Evolutionary conservation across 1,140 invertebrate genomes (phyloP).

Genomic region (Maconellicoccus hirsutus): DNA sequence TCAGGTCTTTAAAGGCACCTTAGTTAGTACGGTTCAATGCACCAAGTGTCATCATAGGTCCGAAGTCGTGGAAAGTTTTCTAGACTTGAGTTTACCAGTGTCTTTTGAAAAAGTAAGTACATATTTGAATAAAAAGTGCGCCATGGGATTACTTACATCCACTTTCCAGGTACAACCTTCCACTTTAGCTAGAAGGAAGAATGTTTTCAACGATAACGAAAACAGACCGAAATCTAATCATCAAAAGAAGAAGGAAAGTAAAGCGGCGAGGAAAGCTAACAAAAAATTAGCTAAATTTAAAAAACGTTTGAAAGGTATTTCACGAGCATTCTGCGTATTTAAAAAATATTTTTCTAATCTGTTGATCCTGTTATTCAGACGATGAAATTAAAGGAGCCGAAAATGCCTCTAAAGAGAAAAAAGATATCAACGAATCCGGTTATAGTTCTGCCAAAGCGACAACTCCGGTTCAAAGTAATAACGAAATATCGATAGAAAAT

Average conservation of each 20-base stretch:
- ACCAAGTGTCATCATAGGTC: constrained; percentile 76
- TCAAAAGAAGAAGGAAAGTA: constrained; percentile 8
- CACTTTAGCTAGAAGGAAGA: background rate
- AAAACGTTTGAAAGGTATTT: constrained; percentile 15
- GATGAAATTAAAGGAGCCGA: background rate
- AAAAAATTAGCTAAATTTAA: constrained; percentile 1
- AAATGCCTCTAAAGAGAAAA: background rate
- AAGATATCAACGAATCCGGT: constrained; percentile 1
- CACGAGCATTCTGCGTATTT: no score
- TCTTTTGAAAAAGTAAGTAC: constrained; percentile 46
- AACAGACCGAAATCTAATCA: background rate
- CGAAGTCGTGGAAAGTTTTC: constrained; percentile 77
- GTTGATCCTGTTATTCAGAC: constrained; percentile 6
- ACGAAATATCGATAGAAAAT: background rate
- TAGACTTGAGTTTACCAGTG: constrained; percentile 87
- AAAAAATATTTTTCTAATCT: background rate
- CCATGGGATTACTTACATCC: no score
- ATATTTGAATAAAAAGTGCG: no score
- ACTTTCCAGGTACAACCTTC: background rate
- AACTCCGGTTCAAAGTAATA: background rate
- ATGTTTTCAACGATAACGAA: background rate
- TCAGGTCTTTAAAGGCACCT: constrained; percentile 67
- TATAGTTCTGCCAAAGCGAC: background rate
- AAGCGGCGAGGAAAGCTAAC: constrained; percentile 12
- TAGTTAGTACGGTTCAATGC: constrained; percentile 81